Conservation (phyloP, 2,113 vertebrate species). For the Hucho hucho region DNA sequence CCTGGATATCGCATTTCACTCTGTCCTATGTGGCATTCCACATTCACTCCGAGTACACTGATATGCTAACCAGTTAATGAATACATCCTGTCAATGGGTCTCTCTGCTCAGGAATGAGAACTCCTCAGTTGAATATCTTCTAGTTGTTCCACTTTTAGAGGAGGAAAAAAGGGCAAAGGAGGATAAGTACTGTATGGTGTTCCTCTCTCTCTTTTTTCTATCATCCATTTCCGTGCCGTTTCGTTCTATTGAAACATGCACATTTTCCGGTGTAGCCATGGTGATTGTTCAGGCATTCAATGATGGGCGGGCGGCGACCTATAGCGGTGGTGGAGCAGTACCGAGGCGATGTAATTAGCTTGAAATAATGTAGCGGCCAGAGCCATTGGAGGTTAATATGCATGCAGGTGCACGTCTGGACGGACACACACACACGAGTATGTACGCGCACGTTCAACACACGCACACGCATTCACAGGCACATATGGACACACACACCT, state of each 20-base stretch:
- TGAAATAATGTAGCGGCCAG: slow-evolving; percentile 53
- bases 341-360: slow-evolving; percentile 46
- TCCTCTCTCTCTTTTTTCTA: slow-evolving; percentile 3
- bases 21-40: background rate
- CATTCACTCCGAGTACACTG: background rate
- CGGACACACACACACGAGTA: background rate
- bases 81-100: background rate
- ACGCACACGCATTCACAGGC: background rate
- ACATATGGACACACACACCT: background rate
- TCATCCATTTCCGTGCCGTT: slow-evolving; percentile 2
- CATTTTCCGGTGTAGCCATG: slow-evolving; percentile 30
- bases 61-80: background rate
- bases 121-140: background rate
- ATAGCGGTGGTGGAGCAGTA: slow-evolving; percentile 14
- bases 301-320: background rate
- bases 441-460: background rate
- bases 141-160: background rate
- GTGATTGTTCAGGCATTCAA: background rate
- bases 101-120: background rate
- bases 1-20: background rate
- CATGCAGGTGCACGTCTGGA: slow-evolving; percentile 17
- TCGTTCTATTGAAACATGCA: slow-evolving; percentile 35
- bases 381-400: slow-evolving; percentile 55
- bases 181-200: background rate
- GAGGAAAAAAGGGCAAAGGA: background rate